A percentile compares a stretch with the other conserved stretches of the same genome.
Evolutionary conservation across 2,113 vertebrate species (phyloP).

Genomic region (Phodopus roborovskii): DNA sequence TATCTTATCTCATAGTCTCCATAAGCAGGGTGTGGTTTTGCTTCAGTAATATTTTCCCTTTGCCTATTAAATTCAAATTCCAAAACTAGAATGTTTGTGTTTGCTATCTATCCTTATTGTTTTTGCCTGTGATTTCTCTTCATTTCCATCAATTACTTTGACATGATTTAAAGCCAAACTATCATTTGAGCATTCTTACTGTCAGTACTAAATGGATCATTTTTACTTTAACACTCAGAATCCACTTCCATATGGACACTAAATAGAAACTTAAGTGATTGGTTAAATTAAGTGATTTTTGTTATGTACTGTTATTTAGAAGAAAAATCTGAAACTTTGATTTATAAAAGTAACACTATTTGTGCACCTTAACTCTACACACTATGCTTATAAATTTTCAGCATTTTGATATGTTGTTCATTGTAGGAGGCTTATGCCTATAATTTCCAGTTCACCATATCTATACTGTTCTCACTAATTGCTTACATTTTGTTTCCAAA

Average conservation of each 20-base stretch:
- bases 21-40: neutral
- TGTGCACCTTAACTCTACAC: slow-evolving; percentile 71
- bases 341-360: slow-evolving; percentile 81
- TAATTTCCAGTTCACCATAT: slow-evolving; percentile 65
- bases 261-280: slow-evolving; percentile 61
- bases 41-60: neutral
- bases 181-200: slow-evolving; percentile 57
- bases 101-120: slow-evolving; percentile 38
- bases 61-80: slow-evolving; percentile 3
- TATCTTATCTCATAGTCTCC: neutral
- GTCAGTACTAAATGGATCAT: slow-evolving; percentile 65
- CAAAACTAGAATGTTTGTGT: neutral
- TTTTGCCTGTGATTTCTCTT: slow-evolving; percentile 48
- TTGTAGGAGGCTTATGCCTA: slow-evolving; percentile 26
- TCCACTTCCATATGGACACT: slow-evolving; percentile 44
- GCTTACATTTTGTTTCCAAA: slow-evolving; percentile 50
- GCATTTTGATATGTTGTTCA: slow-evolving; percentile 72
- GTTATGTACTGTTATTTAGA: slow-evolving; percentile 78
- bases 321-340: slow-evolving; percentile 73
- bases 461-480: slow-evolving; percentile 63
- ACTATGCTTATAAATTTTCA: slow-evolving; percentile 78
- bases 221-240: slow-evolving; percentile 58
- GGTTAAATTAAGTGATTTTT: slow-evolving; percentile 75
- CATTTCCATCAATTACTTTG: slow-evolving; percentile 30
- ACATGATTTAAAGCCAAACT: slow-evolving; percentile 60